Evolutionary conservation across 2,113 vertebrate genomes (phyloP).

Genomic region (Sula dactylatra): DNA sequence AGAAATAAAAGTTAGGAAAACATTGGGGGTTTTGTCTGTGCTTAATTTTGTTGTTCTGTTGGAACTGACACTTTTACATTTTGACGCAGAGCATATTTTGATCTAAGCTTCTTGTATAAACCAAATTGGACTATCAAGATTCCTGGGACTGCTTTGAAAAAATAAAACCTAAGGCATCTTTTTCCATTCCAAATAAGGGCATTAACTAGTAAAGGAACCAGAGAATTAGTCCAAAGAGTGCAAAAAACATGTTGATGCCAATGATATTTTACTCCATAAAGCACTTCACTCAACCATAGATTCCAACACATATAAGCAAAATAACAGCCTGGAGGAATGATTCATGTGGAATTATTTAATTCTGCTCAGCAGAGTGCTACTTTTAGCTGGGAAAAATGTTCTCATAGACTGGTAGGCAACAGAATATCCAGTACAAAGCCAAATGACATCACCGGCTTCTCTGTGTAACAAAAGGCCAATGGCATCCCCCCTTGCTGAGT

Average conservation of each 20-base stretch:
- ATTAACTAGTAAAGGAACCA: constrained; percentile 44
- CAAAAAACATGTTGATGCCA: constrained; percentile 55
- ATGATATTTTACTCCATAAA: constrained; percentile 40
- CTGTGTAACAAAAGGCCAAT: constrained; percentile 51
- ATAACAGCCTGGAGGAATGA: constrained; percentile 55
- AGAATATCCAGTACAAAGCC: constrained; percentile 58
- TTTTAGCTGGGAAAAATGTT: constrained; percentile 78
- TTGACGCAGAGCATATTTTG: background rate
- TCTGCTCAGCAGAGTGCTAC: constrained; percentile 54
- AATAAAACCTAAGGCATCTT: constrained; percentile 39
- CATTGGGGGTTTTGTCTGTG: background rate
- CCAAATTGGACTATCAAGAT: background rate
- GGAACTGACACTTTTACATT: background rate
- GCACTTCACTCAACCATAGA: background rate
- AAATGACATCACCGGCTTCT: constrained; percentile 73
- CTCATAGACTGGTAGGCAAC: constrained; percentile 59
- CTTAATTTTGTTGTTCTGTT: constrained; percentile 15
- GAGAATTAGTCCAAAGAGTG: constrained; percentile 44
- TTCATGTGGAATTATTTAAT: constrained; percentile 70
- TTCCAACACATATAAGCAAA: constrained; percentile 44
- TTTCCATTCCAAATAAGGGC: constrained; percentile 77
- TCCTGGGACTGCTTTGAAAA: constrained; percentile 15
- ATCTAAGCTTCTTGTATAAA: constrained; percentile 31
- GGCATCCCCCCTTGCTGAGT: constrained; percentile 47
- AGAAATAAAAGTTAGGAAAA: background rate